Evolutionary conservation across 1,140 invertebrate genomes (phyloP).

Genomic region (Drosophila obscura): DNA sequence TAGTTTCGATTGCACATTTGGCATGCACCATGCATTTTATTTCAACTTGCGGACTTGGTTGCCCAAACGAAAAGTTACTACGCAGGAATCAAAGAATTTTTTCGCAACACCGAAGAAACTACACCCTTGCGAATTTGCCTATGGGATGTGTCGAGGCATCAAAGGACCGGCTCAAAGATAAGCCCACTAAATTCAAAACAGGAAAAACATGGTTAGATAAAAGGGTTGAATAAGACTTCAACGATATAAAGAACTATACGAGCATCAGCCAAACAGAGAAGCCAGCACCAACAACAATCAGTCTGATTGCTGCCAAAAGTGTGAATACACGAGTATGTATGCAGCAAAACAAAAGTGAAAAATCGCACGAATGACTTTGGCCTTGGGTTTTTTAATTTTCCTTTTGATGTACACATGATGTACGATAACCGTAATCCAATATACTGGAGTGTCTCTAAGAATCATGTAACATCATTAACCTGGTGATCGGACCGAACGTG

Average conservation of each 20-base stretch:
- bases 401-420: conserved; percentile 2
- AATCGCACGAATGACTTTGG: conserved; percentile 42
- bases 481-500: too few relatives aligned
- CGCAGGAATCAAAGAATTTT: too few relatives aligned
- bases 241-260: conserved; percentile 10
- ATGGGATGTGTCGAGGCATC: too few relatives aligned
- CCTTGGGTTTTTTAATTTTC: conserved; percentile 20
- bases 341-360: conserved; percentile 54
- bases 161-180: too few relatives aligned
- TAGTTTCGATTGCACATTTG: conserved; percentile 42
- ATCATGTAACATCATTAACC: too few relatives aligned
- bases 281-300: conserved; percentile 1
- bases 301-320: conserved; percentile 46
- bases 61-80: neutral
- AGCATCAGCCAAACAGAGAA: conserved; percentile 37
- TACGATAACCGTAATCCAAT: neutral
- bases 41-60: conserved; percentile 21
- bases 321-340: conserved; percentile 18
- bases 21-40: conserved; percentile 53
- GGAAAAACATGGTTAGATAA: too few relatives aligned
- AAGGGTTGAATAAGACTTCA: neutral
- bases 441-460: neutral
- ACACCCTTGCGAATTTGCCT: too few relatives aligned
- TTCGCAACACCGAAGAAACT: too few relatives aligned
- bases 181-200: too few relatives aligned